phyloP scores from a whole-genome alignment of 2,888 invertebrate species.

The Petrolisthes cinctipes region DNA sequence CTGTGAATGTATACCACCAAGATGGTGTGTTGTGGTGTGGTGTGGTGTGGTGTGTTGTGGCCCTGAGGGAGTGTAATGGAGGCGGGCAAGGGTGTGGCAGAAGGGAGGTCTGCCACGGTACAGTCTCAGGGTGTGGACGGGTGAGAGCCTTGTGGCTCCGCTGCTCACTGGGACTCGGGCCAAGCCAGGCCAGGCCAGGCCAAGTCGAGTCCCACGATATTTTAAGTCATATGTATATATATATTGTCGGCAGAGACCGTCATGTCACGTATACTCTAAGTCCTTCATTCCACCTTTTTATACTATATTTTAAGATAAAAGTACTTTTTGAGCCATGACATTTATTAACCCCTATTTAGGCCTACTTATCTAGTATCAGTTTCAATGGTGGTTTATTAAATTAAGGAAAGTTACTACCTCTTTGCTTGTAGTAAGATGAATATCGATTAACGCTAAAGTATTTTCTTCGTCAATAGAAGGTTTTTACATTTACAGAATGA shows the following conservation, averaged over 20 bases:
- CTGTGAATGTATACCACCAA: background rate
- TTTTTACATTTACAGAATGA: too few species aligned
- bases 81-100: background rate
- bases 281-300: constrained; percentile 50
- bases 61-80: background rate
- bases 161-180: constrained; percentile 46
- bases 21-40: background rate
- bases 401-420: too few species aligned
- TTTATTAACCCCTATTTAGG: background rate
- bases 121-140: constrained; percentile 60
- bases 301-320: constrained; percentile 59
- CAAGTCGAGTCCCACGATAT: constrained; percentile 16
- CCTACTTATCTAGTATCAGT: background rate
- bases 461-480: too few species aligned
- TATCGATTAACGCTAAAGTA: too few species aligned
- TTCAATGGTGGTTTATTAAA: too few species aligned
- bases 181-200: background rate
- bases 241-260: constrained; percentile 11
- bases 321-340: constrained; percentile 28
- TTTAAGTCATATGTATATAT: constrained; percentile 32
- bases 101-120: constrained; percentile 32
- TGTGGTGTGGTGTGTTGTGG: background rate
- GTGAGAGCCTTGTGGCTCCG: constrained; percentile 45
- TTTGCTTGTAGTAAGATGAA: too few species aligned
- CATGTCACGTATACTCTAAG: constrained; percentile 48